These are phyloP conservation scores for Alsophila aescularia DNA, from an alignment of 2,888 invertebrate species.

Conservation along the genomic window DNA sequence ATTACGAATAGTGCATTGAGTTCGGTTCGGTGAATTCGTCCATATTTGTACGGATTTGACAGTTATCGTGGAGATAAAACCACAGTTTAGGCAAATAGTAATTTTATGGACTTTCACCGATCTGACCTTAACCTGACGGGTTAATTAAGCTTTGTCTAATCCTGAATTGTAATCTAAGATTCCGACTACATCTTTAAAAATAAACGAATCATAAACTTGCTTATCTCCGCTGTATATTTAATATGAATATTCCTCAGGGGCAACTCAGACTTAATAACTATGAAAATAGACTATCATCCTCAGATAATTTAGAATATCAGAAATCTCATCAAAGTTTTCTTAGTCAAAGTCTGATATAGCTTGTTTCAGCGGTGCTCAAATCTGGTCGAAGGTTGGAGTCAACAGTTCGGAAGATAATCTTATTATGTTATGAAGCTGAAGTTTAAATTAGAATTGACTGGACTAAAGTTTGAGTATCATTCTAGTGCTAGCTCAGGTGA, in stretches of 20 bases:
- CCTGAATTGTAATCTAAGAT: too few relatives aligned
- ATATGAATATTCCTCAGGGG: background rate
- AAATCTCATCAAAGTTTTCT: conserved; percentile 17
- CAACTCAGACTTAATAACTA: background rate
- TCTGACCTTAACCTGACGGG: background rate
- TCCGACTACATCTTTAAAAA: background rate
- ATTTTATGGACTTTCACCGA: too few relatives aligned
- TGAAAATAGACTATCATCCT: conserved; percentile 1
- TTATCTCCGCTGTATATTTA: conserved; percentile 19
- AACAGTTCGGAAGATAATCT: conserved; percentile 5
- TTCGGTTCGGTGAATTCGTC: too few relatives aligned
- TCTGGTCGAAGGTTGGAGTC: background rate
- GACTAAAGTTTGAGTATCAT: too few relatives aligned
- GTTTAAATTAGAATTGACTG: background rate
- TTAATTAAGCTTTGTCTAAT: background rate
- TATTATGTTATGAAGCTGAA: conserved; percentile 5
- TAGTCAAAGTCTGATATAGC: background rate
- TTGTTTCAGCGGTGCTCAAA: background rate
- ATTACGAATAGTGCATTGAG: too few relatives aligned
- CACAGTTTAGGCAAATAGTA: too few relatives aligned
- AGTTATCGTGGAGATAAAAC: too few relatives aligned
- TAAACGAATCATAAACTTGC: background rate
- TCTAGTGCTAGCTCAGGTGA: too few relatives aligned
- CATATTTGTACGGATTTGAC: too few relatives aligned
- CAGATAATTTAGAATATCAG: conserved; percentile 2